phyloP scores from a whole-genome alignment of 2,113 vertebrate species.

The Gallinago jamesoni region DNA sequence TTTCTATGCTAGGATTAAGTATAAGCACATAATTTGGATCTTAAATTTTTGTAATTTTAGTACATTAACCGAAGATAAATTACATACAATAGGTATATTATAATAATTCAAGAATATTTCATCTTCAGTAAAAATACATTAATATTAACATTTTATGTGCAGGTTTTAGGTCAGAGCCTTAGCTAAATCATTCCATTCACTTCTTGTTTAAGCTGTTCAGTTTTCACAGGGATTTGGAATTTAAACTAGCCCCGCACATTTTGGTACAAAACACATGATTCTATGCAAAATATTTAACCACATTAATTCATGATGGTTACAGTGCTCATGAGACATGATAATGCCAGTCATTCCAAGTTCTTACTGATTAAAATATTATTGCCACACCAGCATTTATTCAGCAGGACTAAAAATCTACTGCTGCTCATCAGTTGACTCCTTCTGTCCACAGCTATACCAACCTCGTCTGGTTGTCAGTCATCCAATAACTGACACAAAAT shows the following conservation, averaged over 20 bases:
- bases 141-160: too few species aligned
- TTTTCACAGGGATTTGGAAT: not conserved
- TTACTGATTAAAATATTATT: constrained; percentile 5
- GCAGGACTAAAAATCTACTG: not conserved
- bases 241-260: not conserved
- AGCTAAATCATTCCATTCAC: not conserved
- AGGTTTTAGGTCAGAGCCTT: not conserved
- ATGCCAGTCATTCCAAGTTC: not conserved
- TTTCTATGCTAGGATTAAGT: not conserved
- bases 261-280: not conserved
- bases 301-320: not conserved
- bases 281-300: not conserved
- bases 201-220: not conserved
- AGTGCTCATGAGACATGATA: not conserved
- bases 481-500: not conserved
- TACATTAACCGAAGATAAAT: not conserved
- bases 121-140: not conserved
- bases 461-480: not conserved
- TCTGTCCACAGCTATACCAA: not conserved
- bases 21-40: not conserved
- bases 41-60: not conserved
- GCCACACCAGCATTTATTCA: not conserved
- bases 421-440: not conserved
- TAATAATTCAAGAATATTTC: not conserved
- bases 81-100: not conserved